Evolutionary conservation across 30 jellyfish, hydroid and myxozoan species (phyloP), one percentile per base, ranked within the genome.

Genomic region (Pelagia noctiluca): DNA sequence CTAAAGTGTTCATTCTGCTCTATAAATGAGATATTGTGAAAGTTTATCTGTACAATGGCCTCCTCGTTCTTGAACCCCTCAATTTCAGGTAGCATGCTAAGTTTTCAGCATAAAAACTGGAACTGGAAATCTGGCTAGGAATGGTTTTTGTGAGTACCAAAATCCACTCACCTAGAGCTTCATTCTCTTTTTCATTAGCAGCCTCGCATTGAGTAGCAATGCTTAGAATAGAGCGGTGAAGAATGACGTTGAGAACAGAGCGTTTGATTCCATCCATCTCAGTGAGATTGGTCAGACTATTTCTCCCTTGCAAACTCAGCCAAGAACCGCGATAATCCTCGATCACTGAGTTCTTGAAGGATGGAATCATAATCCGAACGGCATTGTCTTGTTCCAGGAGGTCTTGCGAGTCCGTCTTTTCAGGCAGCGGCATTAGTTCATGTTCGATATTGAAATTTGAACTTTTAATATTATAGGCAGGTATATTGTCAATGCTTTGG

Each of bases 201-300:
- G 25, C 46, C 34, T 65, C 84, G 33, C 32, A 3, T 35, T 37
- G 72, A 3, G 38, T 50, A 52, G 72, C 80, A 21, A 81, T 49
- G 63, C 91, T 81, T 19, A 81, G 46, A 8, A 52, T 30, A 0
- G 91, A 81, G n/a, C 91, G 84, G 35, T 68, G 80, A 23, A 81
- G 71, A 18, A 81, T 49, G 21, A 50, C 84, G 48, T 81, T 81
- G 78, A 65, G 68, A 42, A 62, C 84, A 10, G 91, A 65, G 22
- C 66, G 72, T 26, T 81, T 81, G 84, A 81, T 65, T 52, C 72
- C 61, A 24, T 81, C 91, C 35, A 34, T 34, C 29, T 67, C 83
- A 21, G 23, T n/a, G 23, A 69, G 46, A 13, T 28, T 52, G 7
- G 54, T 80, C 24, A 81, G 26, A 78, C 57, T 81, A 12, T 52